Base-by-base conservation (phyloP, 2,797 vertebrate genomes). In the Allobates femoralis region DNA sequence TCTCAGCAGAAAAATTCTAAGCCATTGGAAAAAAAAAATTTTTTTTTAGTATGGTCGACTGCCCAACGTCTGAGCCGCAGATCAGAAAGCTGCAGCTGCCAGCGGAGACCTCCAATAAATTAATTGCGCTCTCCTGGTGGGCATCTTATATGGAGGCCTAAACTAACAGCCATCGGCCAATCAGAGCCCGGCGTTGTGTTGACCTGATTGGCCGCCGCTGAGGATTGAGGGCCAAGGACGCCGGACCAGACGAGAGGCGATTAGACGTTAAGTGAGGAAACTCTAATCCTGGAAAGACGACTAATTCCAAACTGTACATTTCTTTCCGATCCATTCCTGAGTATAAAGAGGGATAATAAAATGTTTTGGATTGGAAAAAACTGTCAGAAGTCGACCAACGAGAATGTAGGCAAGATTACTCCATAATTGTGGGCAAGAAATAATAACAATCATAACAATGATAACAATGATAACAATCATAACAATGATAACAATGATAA, bases 1-100 rank as follows among this genome's bases (percentile, higher is more conserved):
- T 75, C 86, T 87, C 82, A 87, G 86, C 86, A 87, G 82, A 80
- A 87, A 87, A 87, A 19, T 53, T 60, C 74, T 69, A 21, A 86
- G 55, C 66, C 64, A 19, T 73, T 26, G 74, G 64, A 77, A 69
- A 82, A 67, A 79, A 69, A 46, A 78, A 46, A 26, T 5, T 19
- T 14, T 41, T 71, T 71, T 73, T n/a, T 21, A 30, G 55, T 26
- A 74, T 51, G 73, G 75, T 80, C 67, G 64, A 32, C 56, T 64
- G 82, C 62, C 76, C 77, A 75, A 55, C 8, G 55, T 75, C 86
- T 87, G 67, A 80, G 66, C 81, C 81, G 28, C 53, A 73, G 86
- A 84, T 83, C 64, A 84, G 86, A 83, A 74, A 30, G 28, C 30
- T 19, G 81, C 66, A 87, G 82, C 14, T 15, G 81, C 81, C 86